phyloP scores from a whole-genome alignment of 2,797 vertebrate genomes.

The Streptopelia turtur region DNA sequence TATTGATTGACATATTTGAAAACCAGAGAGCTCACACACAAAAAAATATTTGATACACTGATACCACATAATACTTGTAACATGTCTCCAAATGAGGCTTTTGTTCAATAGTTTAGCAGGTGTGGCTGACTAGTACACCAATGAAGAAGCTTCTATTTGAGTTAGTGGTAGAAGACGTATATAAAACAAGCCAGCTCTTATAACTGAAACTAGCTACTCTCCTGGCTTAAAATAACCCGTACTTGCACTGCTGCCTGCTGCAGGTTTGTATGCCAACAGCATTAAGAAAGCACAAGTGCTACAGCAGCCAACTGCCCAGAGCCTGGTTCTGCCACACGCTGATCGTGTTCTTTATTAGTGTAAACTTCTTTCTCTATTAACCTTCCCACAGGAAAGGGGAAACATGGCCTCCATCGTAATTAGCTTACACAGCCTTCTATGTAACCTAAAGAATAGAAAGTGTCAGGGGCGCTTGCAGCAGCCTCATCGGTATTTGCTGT shows the following conservation, averaged over 20 bases:
- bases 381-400: constrained; percentile 50
- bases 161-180: not conserved
- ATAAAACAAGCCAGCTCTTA: not conserved
- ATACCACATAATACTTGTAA: not conserved
- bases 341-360: not conserved
- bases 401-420: not conserved
- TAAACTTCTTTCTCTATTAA: constrained; percentile 36
- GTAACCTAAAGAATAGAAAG: constrained; percentile 6
- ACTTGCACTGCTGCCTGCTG: constrained; percentile 1
- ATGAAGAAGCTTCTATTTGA: not conserved
- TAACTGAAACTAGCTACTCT: not conserved
- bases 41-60: not conserved
- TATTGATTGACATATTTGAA: not conserved
- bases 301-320: not conserved
- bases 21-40: not conserved
- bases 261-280: not conserved
- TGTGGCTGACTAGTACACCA: not conserved
- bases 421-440: constrained; percentile 1
- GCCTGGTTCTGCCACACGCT: not conserved
- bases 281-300: not conserved
- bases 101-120: not conserved
- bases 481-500: not conserved
- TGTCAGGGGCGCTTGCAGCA: not conserved
- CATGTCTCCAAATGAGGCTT: not conserved
- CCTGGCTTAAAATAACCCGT: not conserved